phyloP scores from a whole-genome alignment of 2,888 invertebrate genomes.

The Adelognathus sp. region DNA sequence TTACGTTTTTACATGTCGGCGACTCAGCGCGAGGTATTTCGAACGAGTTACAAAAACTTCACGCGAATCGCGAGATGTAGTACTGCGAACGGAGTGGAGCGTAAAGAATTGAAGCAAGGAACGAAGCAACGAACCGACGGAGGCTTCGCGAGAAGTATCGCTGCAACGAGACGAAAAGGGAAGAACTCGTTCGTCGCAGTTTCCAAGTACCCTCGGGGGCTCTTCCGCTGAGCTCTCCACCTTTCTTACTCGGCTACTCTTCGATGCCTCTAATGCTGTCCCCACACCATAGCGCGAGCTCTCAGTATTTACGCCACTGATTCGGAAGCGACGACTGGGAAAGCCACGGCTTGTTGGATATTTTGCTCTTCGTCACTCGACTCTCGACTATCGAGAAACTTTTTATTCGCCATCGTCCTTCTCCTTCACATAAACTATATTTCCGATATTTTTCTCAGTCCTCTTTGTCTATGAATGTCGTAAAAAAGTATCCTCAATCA shows the following conservation, averaged over 20 bases:
- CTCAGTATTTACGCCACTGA: conserved; percentile 53
- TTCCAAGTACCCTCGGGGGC: conserved; percentile 41
- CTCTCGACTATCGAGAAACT: conserved; percentile 46
- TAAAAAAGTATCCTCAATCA: neutral
- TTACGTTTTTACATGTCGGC: conserved; percentile 1
- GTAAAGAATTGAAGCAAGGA: neutral
- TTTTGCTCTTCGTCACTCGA: conserved; percentile 34
- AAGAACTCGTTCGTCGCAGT: conserved; percentile 40
- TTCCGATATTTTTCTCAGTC: neutral
- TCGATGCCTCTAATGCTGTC: conserved; percentile 11
- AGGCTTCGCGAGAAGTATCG: conserved; percentile 49
- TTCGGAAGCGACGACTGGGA: conserved; percentile 55
- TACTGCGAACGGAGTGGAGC: conserved; percentile 17
- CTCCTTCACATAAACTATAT: neutral
- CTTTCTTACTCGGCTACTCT: conserved; percentile 25
- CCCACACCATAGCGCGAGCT: conserved; percentile 21
- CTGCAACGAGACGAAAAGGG: conserved; percentile 6
- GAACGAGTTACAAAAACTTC: conserved; percentile 25
- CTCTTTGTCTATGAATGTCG: neutral
- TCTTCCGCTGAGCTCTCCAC: conserved; percentile 8
- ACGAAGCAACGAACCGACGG: conserved; percentile 12
- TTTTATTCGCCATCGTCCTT: conserved; percentile 17
- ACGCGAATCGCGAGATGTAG: conserved; percentile 1
- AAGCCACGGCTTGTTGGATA: conserved; percentile 57
- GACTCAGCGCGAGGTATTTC: neutral